Evolutionary conservation across 2,888 invertebrate species (phyloP).

Genomic region (Metallyticus violacea): DNA sequence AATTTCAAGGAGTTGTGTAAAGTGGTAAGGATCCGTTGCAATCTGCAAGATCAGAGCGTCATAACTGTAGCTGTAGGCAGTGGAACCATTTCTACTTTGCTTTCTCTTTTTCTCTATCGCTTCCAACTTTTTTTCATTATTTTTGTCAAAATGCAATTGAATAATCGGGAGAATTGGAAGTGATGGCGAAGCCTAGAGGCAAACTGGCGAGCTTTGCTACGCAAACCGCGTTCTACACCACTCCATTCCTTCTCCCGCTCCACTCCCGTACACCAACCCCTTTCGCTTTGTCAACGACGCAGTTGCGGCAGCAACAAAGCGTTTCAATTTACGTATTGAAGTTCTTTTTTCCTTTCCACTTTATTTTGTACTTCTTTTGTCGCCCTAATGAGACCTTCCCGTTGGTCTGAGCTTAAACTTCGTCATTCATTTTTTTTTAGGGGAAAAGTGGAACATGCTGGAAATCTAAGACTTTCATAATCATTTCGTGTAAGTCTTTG

Average conservation of each 20-base stretch:
- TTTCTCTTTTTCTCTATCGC: not conserved
- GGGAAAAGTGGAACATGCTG: too few relatives aligned
- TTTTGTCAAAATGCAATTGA: not conserved
- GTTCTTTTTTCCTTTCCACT: not conserved
- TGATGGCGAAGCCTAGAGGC: not conserved
- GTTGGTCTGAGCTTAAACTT: not conserved
- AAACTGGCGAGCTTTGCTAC: not conserved
- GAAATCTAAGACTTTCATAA: too few relatives aligned
- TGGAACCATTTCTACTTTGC: too few relatives aligned
- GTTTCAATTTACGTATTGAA: conserved; percentile 11
- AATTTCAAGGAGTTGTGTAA: too few relatives aligned
- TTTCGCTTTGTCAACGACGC: not conserved
- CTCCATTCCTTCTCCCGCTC: not conserved
- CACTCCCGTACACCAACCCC: not conserved
- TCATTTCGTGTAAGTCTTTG: too few relatives aligned
- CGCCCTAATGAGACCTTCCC: not conserved
- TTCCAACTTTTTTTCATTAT: not conserved
- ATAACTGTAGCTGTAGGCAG: too few relatives aligned
- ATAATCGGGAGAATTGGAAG: conserved; percentile 4
- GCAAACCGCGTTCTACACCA: not conserved
- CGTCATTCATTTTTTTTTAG: conserved; percentile 2
- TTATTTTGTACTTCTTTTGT: not conserved
- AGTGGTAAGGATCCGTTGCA: too few relatives aligned
- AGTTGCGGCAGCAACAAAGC: not conserved
- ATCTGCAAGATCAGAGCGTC: too few relatives aligned